Base-by-base conservation (phyloP, 2,888 invertebrate species). In the Xestia sexstrigata region DNA sequence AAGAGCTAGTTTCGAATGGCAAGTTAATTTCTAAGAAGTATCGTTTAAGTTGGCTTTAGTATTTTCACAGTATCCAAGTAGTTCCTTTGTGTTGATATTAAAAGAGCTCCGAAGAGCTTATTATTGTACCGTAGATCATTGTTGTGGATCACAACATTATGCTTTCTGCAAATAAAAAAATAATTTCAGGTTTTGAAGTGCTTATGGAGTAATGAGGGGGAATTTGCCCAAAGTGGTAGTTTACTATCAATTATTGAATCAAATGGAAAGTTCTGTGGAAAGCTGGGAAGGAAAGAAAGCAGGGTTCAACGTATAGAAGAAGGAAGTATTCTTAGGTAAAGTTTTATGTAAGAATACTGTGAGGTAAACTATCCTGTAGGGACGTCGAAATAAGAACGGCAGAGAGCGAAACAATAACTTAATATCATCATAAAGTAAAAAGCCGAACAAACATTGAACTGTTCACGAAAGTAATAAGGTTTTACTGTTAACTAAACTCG, bases 41-140 rank as follows among this genome's bases (percentile, higher is more conserved):
- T 55, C 11, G 8, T 47, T 62, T 67, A 66, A 39, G 9, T 74
- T 89, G 67, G 81, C 60, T 39, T 60, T 52, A 76, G 68, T 78
- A 80, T 87, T 89, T 89, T 89, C 87, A 84, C 89, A 89, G 87
- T 89, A 86, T 82, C 79, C 74, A 77, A 78, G 84, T 77, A 82
- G 82, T 86, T 89, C 71, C 68, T 88, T 89, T 89, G 89, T 89
- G 84, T 89, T 82, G 65, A 79, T 82, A 82, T 81, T 87, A 82
- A 85, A 84, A 82, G 68, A 79, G 70, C 76, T 80, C 80, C 74
- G 55, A 80, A 84, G 82, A 78, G 77, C 79, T 82, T 81, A 88
- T 88, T 83, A 86, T 39, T 62, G 82, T 77, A 77, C 74, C 69
- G 73, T 73, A 72, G 76, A 72, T 71, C 78, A 83, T 83, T 82